Base-by-base conservation (phyloP, 2,797 vertebrate genomes). In the Xiphorhynchus erythropygius region DNA sequence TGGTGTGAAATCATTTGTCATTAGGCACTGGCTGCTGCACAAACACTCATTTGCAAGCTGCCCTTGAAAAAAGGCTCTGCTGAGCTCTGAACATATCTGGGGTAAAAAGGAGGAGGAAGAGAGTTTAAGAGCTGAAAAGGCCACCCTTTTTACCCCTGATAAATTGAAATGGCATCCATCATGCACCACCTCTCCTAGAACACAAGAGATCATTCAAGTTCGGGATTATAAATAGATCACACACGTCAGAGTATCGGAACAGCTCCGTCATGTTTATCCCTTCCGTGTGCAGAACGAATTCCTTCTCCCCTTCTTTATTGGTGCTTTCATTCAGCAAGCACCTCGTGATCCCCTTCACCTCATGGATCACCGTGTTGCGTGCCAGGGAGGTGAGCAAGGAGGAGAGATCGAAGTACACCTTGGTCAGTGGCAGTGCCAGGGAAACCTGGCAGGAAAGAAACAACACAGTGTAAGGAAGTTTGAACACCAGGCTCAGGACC, bases 231-330 rank as follows among this genome's bases (percentile, higher is more conserved):
- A 68, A 17, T 0, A 39, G 39, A 18, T 42, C 7, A 97, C 97
- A 0, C 94, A 99, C 99, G 35, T 99, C 97, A 1, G 98, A 96
- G 41, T 99, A 98, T 44, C 96, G 98, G 97, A 99, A 99, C 44
- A 99, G 97, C 97, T 99, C 99, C 0, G 98, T 97, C 84, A 99
- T 98, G 98, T 99, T 99, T 97, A 99, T 99, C 49, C 99, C 99
- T 74, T 99, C 99, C 0, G 99, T 99, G 86, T 98, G 99, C 39
- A 99, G 97, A 25, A 99, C 2, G 0, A 97, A 95, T 87, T 98
- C 98, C 84, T 98, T 99, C 74, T 97, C 94, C 3, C 99, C 99
- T 0, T 71, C 92, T 28, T 89, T 97, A 6, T 62, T 98, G 30
- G 97, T 98, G 5, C 92, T 97, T 81, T 99, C 99, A 2, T 98